phyloP scores from a whole-genome alignment of 2,113 vertebrate genomes.

The Forbesichthys agassizii region DNA sequence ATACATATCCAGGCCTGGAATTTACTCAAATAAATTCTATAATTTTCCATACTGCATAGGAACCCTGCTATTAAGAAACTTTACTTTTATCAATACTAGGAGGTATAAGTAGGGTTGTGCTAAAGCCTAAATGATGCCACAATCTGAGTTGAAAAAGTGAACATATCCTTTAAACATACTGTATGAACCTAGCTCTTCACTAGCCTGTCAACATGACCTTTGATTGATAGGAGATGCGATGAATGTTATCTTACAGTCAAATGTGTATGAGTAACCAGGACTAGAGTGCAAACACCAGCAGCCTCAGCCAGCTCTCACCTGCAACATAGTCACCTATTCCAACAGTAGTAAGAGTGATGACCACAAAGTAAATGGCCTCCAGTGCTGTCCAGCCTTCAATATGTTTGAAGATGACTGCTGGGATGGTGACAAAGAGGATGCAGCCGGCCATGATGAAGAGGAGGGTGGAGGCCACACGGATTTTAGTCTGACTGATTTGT shows the following conservation, averaged over 20 bases:
- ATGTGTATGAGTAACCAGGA: neutral
- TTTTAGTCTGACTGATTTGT: conserved; percentile 81
- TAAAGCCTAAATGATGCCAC: no score
- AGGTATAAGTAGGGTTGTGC: no score
- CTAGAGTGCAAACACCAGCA: neutral
- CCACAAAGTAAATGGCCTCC: conserved; percentile 85
- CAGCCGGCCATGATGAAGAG: conserved; percentile 86
- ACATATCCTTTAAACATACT: no score
- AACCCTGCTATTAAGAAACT: no score
- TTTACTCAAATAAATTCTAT: no score
- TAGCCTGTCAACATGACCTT: no score
- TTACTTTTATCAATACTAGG: no score
- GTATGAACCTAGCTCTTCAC: no score
- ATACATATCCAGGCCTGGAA: no score
- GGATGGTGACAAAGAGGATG: conserved; percentile 84
- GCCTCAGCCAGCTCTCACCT: conserved; percentile 62
- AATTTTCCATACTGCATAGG: no score
- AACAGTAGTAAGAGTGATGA: conserved; percentile 86
- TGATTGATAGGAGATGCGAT: no score
- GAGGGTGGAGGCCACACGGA: conserved; percentile 81
- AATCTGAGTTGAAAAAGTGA: no score
- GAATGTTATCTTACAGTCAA: neutral
- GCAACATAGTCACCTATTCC: conserved; percentile 89
- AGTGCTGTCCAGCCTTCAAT: conserved; percentile 83
- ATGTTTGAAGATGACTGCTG: conserved; percentile 81